Evolutionary conservation across 2,888 invertebrate species (phyloP).

Genomic region (Leucophora obtusa): DNA sequence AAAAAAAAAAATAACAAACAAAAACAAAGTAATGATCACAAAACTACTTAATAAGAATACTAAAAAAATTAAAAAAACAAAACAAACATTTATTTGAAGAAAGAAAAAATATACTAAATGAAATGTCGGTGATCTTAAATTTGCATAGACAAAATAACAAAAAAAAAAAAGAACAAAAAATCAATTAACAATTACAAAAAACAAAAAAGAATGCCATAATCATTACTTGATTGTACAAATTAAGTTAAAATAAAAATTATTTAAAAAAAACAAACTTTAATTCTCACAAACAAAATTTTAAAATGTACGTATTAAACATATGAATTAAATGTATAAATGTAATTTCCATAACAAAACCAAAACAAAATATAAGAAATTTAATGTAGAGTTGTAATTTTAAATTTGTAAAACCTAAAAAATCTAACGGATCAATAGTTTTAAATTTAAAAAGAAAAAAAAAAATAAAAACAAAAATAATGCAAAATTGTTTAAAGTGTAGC

Average conservation of each 20-base stretch:
- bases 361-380: slow-evolving; percentile 34
- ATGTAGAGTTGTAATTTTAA: slow-evolving; percentile 53
- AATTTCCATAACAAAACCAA: slow-evolving; percentile 51
- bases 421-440: slow-evolving; percentile 58
- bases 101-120: background rate
- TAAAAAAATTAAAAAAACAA: background rate
- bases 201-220: slow-evolving; percentile 46
- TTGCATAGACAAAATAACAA: background rate
- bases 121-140: slow-evolving; percentile 12
- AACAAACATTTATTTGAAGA: background rate
- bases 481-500: slow-evolving; percentile 43
- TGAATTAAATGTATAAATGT: slow-evolving; percentile 55
- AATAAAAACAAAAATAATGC: slow-evolving; percentile 34
- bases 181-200: slow-evolving; percentile 31
- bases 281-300: slow-evolving; percentile 42
- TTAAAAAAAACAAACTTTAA: slow-evolving; percentile 21
- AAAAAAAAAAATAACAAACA: slow-evolving; percentile 29
- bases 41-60: slow-evolving; percentile 7
- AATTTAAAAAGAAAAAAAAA: slow-evolving; percentile 22
- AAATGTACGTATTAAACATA: slow-evolving; percentile 49
- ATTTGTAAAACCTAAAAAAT: slow-evolving; percentile 38
- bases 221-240: slow-evolving; percentile 63
- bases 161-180: slow-evolving; percentile 10
- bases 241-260: slow-evolving; percentile 46
- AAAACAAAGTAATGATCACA: slow-evolving; percentile 17